Conservation (phyloP, 2,797 vertebrate genomes). For the Sebastes miniatus region DNA sequence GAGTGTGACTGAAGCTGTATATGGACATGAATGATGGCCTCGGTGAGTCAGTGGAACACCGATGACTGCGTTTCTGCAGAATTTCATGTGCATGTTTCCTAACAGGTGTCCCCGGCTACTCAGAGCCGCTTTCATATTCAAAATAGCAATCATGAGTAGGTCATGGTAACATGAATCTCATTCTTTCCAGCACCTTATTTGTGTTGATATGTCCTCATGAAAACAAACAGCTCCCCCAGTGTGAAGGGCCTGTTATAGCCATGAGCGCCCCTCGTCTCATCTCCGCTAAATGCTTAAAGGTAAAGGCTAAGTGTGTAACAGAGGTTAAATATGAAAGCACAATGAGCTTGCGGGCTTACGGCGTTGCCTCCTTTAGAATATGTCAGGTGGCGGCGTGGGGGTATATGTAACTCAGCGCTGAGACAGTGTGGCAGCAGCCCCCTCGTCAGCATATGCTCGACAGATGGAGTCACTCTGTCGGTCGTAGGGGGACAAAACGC, state of each 20-base stretch:
- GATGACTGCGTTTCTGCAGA: constrained; percentile 71
- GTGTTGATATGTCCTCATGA: constrained; percentile 68
- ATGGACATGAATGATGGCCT: constrained; percentile 33
- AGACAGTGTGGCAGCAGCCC: constrained; percentile 65
- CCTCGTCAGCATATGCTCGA: constrained; percentile 58
- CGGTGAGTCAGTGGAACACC: constrained; percentile 67
- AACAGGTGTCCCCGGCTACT: constrained; percentile 67
- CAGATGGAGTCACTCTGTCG: constrained; percentile 71
- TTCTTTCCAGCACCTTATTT: constrained; percentile 75
- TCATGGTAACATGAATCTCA: constrained; percentile 74
- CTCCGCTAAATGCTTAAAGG: constrained; percentile 70
- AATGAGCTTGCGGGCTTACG: constrained; percentile 67
- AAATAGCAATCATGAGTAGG: constrained; percentile 73
- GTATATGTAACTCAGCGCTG: constrained; percentile 50
- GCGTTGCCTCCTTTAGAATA: constrained; percentile 69
- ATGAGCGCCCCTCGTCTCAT: constrained; percentile 11
- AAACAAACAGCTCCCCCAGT: constrained; percentile 65
- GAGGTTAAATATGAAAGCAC: constrained; percentile 76
- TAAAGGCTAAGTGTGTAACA: constrained; percentile 77
- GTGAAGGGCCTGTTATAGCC: constrained; percentile 52
- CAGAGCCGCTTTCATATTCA: constrained; percentile 68
- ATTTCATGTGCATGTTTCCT: constrained; percentile 69
- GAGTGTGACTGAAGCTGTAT: constrained; percentile 13
- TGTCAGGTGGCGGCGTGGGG: constrained; percentile 58
- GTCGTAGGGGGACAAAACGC: constrained; percentile 47